These are phyloP conservation scores for Corythaixoides concolor DNA, from an alignment of 2,113 vertebrate genomes.

Conservation along the genomic window DNA sequence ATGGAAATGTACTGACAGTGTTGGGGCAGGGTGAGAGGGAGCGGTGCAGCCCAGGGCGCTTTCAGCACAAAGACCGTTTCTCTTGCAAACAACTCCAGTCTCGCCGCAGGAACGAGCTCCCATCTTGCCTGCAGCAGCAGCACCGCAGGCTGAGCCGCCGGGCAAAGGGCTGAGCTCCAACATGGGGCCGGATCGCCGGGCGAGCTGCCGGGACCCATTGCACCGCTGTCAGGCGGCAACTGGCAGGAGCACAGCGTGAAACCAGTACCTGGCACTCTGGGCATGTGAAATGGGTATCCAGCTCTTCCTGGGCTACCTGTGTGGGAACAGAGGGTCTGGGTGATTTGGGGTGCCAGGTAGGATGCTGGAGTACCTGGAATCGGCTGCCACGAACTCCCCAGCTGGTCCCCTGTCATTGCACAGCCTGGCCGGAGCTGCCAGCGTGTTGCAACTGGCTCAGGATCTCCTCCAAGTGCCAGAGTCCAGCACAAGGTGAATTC, in stretches of 20 bases:
- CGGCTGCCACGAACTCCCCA: background rate
- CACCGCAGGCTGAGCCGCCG: fast-evolving
- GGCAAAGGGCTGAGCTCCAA: background rate
- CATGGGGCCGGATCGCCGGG: background rate
- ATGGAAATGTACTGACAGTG: background rate
- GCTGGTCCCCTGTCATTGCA: background rate
- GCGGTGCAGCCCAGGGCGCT: background rate
- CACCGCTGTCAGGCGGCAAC: background rate
- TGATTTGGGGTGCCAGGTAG: background rate
- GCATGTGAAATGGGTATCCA: background rate
- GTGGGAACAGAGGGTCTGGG: background rate
- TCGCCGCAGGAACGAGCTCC: background rate
- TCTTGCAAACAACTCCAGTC: background rate
- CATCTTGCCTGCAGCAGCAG: background rate
- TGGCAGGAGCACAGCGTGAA: fast-evolving
- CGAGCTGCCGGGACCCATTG: background rate
- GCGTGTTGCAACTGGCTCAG: background rate
- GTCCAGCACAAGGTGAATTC: background rate
- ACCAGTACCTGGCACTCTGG: background rate
- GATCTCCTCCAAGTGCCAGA: slow-evolving; percentile 11
- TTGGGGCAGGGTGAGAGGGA: background rate
- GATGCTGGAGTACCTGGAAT: background rate
- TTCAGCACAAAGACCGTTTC: background rate
- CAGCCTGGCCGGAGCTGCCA: background rate
- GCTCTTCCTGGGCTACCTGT: background rate